Evolutionary conservation across 2,113 vertebrate species (phyloP).

Genomic region (Chlamydotis undulata): DNA sequence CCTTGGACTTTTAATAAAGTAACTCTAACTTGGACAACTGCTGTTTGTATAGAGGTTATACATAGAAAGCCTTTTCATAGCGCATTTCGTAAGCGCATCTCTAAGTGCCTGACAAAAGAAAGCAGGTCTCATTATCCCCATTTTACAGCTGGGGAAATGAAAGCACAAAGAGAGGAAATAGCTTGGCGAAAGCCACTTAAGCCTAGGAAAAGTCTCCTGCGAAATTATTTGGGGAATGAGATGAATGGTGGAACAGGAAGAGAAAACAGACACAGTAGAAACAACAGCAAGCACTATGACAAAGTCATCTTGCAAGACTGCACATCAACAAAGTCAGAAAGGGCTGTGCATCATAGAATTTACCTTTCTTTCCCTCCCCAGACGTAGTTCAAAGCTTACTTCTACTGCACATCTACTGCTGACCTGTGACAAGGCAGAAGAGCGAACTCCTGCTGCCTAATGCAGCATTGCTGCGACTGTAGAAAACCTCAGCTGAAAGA

Average conservation of each 20-base stretch:
- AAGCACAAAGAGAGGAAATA: slow-evolving; percentile 63
- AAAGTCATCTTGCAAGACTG: neutral
- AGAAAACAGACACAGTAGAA: neutral
- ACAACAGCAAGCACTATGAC: neutral
- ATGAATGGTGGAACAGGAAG: neutral
- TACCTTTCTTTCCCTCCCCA: neutral
- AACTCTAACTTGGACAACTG: slow-evolving; percentile 42
- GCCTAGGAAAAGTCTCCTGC: slow-evolving; percentile 1
- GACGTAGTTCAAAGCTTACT: neutral
- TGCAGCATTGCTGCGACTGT: neutral
- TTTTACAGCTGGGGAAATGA: slow-evolving; percentile 44
- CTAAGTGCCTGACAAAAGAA: slow-evolving; percentile 46
- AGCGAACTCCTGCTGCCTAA: neutral
- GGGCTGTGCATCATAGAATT: neutral
- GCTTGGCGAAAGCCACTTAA: slow-evolving; percentile 27
- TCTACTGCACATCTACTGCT: neutral
- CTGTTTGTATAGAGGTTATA: slow-evolving; percentile 59
- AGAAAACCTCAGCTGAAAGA: neutral
- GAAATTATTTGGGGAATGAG: slow-evolving; percentile 23
- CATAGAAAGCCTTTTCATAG: slow-evolving; percentile 62
- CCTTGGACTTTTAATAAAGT: slow-evolving; percentile 26
- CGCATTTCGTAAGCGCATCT: slow-evolving; percentile 21
- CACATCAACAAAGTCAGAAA: neutral
- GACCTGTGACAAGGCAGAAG: neutral
- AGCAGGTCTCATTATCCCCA: slow-evolving; percentile 44